phyloP scores from a whole-genome alignment of 2,888 invertebrate species.

The Melanargia galathea region DNA sequence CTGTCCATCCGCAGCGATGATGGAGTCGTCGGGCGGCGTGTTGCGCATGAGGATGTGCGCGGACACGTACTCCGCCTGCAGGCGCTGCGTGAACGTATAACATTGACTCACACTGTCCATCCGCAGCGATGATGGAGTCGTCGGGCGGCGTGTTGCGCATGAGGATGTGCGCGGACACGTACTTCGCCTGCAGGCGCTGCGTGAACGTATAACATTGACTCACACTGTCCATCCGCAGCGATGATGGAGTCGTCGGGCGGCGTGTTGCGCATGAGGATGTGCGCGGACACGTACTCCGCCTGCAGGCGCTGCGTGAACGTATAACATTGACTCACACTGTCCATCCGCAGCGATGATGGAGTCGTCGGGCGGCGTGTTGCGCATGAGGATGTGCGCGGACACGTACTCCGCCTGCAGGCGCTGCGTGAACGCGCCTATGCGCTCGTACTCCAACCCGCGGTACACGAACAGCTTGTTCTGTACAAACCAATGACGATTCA shows the following conservation, averaged over 20 bases:
- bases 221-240: conserved; percentile 93
- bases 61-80: too few relatives aligned
- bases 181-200: too few relatives aligned
- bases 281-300: conserved; percentile 96
- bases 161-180: too few relatives aligned
- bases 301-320: conserved; percentile 96
- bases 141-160: too few relatives aligned
- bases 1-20: too few relatives aligned
- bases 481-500: conserved; percentile 30
- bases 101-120: too few relatives aligned
- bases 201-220: too few relatives aligned
- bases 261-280: conserved; percentile 94
- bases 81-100: too few relatives aligned
- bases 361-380: conserved; percentile 95
- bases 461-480: conserved; percentile 98
- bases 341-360: conserved; percentile 91
- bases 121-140: too few relatives aligned
- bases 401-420: conserved; percentile 97
- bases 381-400: conserved; percentile 94
- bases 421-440: conserved; percentile 96
- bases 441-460: conserved; percentile 96
- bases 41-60: too few relatives aligned
- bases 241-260: conserved; percentile 94
- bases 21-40: too few relatives aligned
- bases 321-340: conserved; percentile 92